Base-by-base conservation (phyloP, 2,888 invertebrate genomes). In the Argynnis bischoffii region DNA sequence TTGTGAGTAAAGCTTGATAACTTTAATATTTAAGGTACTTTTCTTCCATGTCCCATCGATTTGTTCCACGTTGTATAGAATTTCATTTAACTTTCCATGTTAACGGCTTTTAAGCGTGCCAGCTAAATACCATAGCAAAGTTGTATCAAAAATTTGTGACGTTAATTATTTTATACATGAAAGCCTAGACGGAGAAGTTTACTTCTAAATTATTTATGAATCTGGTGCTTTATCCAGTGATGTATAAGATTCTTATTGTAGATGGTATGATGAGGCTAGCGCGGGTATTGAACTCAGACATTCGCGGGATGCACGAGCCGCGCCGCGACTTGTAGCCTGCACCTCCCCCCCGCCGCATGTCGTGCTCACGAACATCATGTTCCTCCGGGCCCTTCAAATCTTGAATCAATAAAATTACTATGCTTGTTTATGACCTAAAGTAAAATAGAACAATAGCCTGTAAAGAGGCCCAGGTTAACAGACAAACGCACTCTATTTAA, bases 231-330 rank as follows among this genome's bases (percentile, higher is more conserved):
- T 67, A 67, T 14, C 48, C 60, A 55, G 60, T 60, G 50, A 53
- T 80, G 82, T 79, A 79, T 78, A 79, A 41, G 35, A 83, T 80
- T 81, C 80, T 82, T 79, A 85, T 85, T 82, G 86, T 84, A 80
- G 82, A 84, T 81, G 79, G 84, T 77, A 64, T 69, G 74, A 75
- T 67, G 80, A 83, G 79, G 78, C 81, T 80, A 83, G 81, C 81
- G 81, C 89, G 90, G 90, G 86, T 91, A 89, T 84, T 91, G 90
- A 90, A 89, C 91, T 84, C 88, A 78, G 79, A 79, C 81, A 81
- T 81, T 67, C 71, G 70, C 70, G 71, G 72, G 74, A 71, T 71
- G 68, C 75, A 69, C 64, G 70, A 60, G 72, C 72, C 65, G 57
- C 57, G 72, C 71, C 68, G 55, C 74, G 69, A 59, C 73, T 57